Conservation (phyloP, 2,888 invertebrate species). For the Romanomermis culicivorax region DNA sequence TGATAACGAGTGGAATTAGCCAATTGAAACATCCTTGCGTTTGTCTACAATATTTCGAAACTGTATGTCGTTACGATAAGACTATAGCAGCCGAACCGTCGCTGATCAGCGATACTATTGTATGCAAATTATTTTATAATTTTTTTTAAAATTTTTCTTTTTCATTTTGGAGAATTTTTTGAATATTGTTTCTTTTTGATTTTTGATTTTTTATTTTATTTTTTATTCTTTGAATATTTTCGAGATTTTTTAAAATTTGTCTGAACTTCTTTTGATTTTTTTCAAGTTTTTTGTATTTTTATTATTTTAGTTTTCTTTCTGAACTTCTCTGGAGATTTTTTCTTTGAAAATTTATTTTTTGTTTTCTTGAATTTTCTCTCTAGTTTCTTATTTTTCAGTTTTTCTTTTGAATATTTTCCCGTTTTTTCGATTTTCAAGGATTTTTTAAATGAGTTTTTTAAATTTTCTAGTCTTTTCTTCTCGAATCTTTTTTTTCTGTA, state of each 20-base stretch:
- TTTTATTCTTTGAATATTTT: conserved; percentile 3
- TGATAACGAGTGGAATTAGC: conserved; percentile 34
- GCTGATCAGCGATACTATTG: conserved; percentile 33
- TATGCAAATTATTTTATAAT: too few species aligned
- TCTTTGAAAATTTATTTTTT: too few species aligned
- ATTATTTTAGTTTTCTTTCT: conserved; percentile 15
- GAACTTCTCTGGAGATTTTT: too few species aligned
- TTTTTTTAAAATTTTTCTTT: too few species aligned
- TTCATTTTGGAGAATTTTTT: not conserved
- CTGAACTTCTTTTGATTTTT: not conserved
- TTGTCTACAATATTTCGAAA: conserved; percentile 35
- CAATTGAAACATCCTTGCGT: conserved; percentile 33
- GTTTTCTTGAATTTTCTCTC: too few species aligned
- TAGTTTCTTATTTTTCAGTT: too few species aligned
- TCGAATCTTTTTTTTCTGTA: too few species aligned
- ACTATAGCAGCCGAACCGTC: conserved; percentile 35
- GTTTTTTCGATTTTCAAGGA: too few species aligned
- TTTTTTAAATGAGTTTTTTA: too few species aligned
- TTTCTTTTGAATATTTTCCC: too few species aligned
- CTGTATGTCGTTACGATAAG: conserved; percentile 37
- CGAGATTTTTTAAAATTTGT: conserved; percentile 7
- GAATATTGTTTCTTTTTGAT: not conserved
- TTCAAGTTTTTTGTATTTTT: not conserved
- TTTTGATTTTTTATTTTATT: not conserved
- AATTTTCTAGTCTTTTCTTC: too few species aligned